phyloP scores from a whole-genome alignment of 2,888 invertebrate genomes.

The Isoperla grammatica region DNA sequence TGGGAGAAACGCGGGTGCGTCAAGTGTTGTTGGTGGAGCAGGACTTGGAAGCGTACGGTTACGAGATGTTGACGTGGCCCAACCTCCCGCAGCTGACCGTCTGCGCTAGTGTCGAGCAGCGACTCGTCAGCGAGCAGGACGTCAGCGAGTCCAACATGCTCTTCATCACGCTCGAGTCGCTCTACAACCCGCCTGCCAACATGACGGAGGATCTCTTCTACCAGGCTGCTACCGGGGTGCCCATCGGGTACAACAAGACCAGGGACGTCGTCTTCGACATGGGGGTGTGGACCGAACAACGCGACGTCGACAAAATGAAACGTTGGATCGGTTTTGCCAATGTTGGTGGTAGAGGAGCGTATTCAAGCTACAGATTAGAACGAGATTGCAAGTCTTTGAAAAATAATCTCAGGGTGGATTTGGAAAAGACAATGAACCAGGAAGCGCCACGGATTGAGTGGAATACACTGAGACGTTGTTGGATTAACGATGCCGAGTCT shows the following conservation, averaged over 20 bases:
- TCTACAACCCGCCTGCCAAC: conserved; percentile 39
- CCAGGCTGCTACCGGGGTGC: conserved; percentile 36
- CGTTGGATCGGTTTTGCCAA: conserved; percentile 36
- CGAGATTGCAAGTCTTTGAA: conserved; percentile 34
- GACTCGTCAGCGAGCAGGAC: background rate
- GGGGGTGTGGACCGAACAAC: conserved; percentile 32
- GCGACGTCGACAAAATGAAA: conserved; percentile 32
- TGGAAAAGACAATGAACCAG: conserved; percentile 32
- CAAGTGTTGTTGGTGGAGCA: background rate
- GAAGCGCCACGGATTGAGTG: conserved; percentile 38
- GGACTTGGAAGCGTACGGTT: background rate
- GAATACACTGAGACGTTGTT: conserved; percentile 39
- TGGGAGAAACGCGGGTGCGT: background rate
- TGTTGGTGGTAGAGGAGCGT: conserved; percentile 34
- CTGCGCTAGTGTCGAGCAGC: background rate
- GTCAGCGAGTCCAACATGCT: conserved; percentile 32
- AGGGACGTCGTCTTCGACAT: conserved; percentile 35
- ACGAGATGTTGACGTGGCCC: background rate
- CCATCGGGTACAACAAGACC: conserved; percentile 30
- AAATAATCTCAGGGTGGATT: conserved; percentile 34
- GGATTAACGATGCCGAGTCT: conserved; percentile 34
- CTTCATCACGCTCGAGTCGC: conserved; percentile 40
- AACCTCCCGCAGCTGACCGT: background rate
- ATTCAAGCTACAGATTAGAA: conserved; percentile 36
- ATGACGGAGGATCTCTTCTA: conserved; percentile 37